A percentile compares a stretch with the other conserved stretches of the same genome.
phyloP scores from a whole-genome alignment of 2,797 vertebrate species.

The Smutsia temminckii region DNA sequence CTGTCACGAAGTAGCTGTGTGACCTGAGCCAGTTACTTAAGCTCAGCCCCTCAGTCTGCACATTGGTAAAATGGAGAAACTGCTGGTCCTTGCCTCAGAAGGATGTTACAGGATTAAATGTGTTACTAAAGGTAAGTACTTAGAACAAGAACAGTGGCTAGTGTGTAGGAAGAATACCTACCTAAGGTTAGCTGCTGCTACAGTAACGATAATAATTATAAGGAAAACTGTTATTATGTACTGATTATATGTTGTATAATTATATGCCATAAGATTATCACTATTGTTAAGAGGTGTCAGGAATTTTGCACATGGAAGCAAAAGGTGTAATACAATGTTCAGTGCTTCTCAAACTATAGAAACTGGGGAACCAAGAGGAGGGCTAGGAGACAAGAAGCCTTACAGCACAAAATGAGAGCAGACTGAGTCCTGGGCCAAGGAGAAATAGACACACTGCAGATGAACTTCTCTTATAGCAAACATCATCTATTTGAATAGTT shows the following conservation, averaged over 20 bases:
- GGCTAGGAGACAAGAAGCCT: not conserved
- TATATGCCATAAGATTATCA: not conserved
- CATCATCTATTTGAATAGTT: accelerated
- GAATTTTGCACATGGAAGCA: not conserved
- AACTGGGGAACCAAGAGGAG: not conserved
- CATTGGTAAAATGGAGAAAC: not conserved
- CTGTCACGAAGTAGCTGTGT: not conserved
- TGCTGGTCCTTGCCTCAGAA: not conserved
- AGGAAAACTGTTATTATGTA: not conserved
- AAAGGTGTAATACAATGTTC: not conserved
- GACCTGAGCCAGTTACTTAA: not conserved
- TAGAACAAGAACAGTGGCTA: not conserved
- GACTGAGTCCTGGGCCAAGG: not conserved
- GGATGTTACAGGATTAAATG: not conserved
- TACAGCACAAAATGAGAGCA: not conserved
- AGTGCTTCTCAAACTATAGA: not conserved
- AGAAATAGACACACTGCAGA: no score
- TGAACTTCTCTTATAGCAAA: not conserved
- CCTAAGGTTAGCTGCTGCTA: not conserved
- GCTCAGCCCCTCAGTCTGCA: not conserved
- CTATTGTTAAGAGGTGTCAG: not conserved
- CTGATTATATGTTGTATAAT: not conserved
- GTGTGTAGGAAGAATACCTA: not conserved
- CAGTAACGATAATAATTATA: not conserved
- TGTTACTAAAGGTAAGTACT: not conserved